Conservation (phyloP, 2,888 invertebrate genomes). For the Helobdella robusta region DNA sequence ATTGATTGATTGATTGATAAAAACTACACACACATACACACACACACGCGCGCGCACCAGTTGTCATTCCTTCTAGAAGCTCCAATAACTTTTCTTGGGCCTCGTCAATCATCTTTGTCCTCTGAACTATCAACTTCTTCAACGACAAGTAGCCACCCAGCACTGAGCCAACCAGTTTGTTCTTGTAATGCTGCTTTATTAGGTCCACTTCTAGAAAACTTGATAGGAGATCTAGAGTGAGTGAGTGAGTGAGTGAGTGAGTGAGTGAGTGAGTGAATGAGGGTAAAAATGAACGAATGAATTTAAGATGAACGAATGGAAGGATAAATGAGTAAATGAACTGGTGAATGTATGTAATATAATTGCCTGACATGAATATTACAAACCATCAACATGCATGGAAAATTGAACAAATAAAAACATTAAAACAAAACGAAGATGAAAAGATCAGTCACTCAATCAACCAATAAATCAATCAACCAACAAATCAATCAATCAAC, state of each 20-base stretch:
- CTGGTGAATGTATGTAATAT: not conserved
- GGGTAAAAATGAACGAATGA: not conserved
- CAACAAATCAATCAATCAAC: not conserved
- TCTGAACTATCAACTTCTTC: slow-evolving; percentile 78
- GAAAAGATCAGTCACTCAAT: not conserved
- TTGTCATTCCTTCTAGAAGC: slow-evolving; percentile 87
- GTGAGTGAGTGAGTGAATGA: not conserved
- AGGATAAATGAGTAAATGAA: not conserved
- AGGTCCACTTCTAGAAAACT: slow-evolving; percentile 77
- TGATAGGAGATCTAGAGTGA: slow-evolving; percentile 62
- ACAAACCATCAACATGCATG: not conserved
- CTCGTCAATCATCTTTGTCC: slow-evolving; percentile 87
- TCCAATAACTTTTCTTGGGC: slow-evolving; percentile 88
- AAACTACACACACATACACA: too few species aligned
- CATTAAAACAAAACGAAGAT: not conserved
- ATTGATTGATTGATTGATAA: too few species aligned
- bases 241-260: not conserved
- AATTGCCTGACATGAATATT: not conserved
- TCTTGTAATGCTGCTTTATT: slow-evolving; percentile 81
- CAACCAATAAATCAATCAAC: not conserved
- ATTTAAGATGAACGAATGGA: not conserved
- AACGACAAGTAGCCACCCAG: slow-evolving; percentile 86
- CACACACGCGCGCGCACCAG: slow-evolving; percentile 58
- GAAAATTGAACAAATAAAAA: not conserved
- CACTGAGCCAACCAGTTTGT: slow-evolving; percentile 74